These are phyloP conservation scores for Pararge aegeria DNA, from an alignment of 1,140 invertebrate genomes.

Conservation along the genomic window DNA sequence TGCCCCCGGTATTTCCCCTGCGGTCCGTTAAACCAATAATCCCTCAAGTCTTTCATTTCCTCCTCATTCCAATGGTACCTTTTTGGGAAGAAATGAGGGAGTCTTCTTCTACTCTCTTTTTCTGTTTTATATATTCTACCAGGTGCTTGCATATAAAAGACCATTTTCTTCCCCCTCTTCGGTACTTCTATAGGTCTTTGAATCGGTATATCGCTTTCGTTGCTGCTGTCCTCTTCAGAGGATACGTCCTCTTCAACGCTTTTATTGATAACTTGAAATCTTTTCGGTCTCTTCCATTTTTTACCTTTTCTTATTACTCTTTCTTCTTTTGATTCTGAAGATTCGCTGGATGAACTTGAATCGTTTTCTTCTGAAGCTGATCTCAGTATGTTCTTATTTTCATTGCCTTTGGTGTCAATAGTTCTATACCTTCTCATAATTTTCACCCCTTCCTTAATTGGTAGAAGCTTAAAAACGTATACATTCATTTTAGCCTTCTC, in stretches of 20 bases:
- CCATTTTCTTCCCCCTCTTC: neutral
- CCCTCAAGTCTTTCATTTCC: conserved; percentile 40
- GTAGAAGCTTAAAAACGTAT: conserved; percentile 15
- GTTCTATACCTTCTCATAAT: conserved; percentile 5
- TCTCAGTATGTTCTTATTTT: conserved; percentile 17
- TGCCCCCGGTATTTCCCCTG: conserved; percentile 35
- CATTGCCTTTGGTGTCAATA: neutral
- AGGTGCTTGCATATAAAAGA: conserved; percentile 36
- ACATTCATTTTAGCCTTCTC: neutral
- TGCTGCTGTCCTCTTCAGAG: conserved; percentile 1
- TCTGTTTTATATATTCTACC: conserved; percentile 12
- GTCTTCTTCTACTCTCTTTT: conserved; percentile 27
- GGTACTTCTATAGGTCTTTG: conserved; percentile 7
- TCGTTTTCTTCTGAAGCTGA: conserved; percentile 7
- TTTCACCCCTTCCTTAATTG: conserved; percentile 3
- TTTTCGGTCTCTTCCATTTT: conserved; percentile 3
- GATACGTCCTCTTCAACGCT: conserved; percentile 3
- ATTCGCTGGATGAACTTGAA: neutral
- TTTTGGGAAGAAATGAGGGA: conserved; percentile 47
- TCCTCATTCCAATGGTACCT: conserved; percentile 41
- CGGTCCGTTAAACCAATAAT: conserved; percentile 47
- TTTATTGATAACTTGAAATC: conserved; percentile 5
- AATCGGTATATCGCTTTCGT: conserved; percentile 11
- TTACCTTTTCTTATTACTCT: neutral
- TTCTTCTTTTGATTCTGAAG: neutral